Evolutionary conservation across 2,797 vertebrate genomes (phyloP), one percentile per base, ranked within the genome.

Genomic region (Chloroceryle amazona): DNA sequence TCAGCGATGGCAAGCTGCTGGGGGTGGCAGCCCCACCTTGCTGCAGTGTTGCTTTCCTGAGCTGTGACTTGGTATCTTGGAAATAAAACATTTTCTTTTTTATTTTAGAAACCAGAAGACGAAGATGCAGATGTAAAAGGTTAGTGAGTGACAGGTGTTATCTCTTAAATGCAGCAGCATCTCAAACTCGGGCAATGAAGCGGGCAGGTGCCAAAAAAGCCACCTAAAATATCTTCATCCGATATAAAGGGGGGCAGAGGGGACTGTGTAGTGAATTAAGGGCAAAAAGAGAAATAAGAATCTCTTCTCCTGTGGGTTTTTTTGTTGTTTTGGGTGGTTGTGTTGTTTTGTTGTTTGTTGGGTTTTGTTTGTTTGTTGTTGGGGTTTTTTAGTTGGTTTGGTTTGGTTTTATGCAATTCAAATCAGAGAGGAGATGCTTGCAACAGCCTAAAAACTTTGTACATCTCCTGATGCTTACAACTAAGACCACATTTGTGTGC

Each of bases 61-160:
- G 22, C 79, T 60, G 47, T 6, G 39, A n/a, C 8, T 83, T 3
- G 4, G 4, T 29, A 10, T 17, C 44, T 87, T 31, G 10, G 12
- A 81, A 54, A 51, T 86, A 11, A 74, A 68, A 16, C 5, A 0
- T 68, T 82, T 81, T 55, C 37, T 75, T 25, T 70, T 66, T 46
- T 6, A 11, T 78, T 80, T 66, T 9, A 98, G 97, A 8, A 67
- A 92, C 47, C 81, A 88, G 84, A 62, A 96, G 92, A 28, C 74
- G 93, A 49, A 90, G 80, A 41, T 98, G 97, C 93, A 95, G 66
- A 31, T 98, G 97, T 79, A 95, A 86, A 73, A 97, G 96, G 97
- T 97, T 33, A 83, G 93, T 92, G 37, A 63, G 35, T 15, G 46
- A n/a, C 44, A 39, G 29, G 15, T 7, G 6, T 74, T 66, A 66